Evolutionary conservation across 2,888 invertebrate species (phyloP).

Genomic region (Cyclophora albipunctata): DNA sequence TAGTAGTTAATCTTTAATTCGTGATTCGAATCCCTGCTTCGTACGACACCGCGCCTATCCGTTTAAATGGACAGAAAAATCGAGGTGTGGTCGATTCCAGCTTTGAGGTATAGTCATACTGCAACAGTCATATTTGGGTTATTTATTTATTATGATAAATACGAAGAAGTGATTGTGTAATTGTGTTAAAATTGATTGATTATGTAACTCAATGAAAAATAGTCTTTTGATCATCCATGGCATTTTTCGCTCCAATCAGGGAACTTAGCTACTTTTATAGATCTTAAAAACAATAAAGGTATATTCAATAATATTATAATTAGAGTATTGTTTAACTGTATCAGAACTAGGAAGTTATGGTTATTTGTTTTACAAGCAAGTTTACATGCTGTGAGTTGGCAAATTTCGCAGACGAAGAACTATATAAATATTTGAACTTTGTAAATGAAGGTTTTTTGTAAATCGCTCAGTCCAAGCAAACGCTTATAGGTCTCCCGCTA

Average conservation of each 20-base stretch:
- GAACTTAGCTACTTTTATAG: neutral
- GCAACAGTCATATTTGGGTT: neutral
- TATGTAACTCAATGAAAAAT: neutral
- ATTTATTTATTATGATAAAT: neutral
- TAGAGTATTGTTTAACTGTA: too few species aligned
- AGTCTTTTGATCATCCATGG: neutral
- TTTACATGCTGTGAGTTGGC: too few species aligned
- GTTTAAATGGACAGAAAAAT: conserved; percentile 51
- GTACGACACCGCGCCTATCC: conserved; percentile 50
- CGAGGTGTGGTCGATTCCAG: conserved; percentile 37
- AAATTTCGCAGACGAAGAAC: conserved; percentile 1
- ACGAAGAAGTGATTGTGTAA: neutral
- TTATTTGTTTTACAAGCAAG: too few species aligned
- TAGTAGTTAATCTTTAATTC: conserved; percentile 55
- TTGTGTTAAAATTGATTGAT: neutral
- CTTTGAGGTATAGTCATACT: conserved; percentile 17
- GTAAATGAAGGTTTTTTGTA: conserved; percentile 2
- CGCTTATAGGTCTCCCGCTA: neutral
- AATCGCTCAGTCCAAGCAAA: neutral
- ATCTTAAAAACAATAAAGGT: neutral
- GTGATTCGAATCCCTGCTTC: conserved; percentile 41
- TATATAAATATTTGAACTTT: conserved; percentile 11
- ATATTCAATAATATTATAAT: too few species aligned
- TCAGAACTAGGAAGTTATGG: too few species aligned
- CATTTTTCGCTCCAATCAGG: too few species aligned